phyloP scores from a whole-genome alignment of 2,888 invertebrate species.

The Orchesellides sinensis region DNA sequence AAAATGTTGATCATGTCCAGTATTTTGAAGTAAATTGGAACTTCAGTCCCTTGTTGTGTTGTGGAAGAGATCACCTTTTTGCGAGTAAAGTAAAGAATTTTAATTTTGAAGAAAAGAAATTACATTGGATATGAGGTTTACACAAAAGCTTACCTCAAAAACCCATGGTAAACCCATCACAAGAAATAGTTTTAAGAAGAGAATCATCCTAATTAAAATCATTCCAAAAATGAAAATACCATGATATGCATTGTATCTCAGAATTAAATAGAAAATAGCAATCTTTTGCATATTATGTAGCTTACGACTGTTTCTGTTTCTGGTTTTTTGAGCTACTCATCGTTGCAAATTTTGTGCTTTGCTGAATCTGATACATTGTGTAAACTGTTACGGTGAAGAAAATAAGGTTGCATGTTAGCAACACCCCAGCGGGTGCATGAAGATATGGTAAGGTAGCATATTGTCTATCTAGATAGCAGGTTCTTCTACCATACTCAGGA shows the following conservation, averaged over 20 bases:
- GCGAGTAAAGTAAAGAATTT: not conserved
- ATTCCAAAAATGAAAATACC: not conserved
- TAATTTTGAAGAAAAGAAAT: not conserved
- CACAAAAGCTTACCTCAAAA: constrained; percentile 56
- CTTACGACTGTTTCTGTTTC: constrained; percentile 72
- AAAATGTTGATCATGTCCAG: constrained; percentile 70
- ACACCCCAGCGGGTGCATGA: constrained; percentile 70
- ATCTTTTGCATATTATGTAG: too few species aligned
- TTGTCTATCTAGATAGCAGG: constrained; percentile 66
- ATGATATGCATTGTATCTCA: too few species aligned
- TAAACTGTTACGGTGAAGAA: constrained; percentile 70
- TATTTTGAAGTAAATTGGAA: constrained; percentile 69
- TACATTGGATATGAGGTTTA: not conserved
- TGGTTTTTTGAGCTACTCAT: constrained; percentile 69
- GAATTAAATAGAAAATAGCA: too few species aligned
- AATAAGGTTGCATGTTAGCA: constrained; percentile 67
- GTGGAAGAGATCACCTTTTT: constrained; percentile 68
- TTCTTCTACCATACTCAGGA: constrained; percentile 67
- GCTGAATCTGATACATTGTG: constrained; percentile 68
- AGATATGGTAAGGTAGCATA: constrained; percentile 68
- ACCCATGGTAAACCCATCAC: constrained; percentile 74
- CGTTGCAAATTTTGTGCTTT: constrained; percentile 72
- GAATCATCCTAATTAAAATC: constrained; percentile 53
- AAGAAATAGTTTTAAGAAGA: constrained; percentile 71
- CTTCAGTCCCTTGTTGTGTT: constrained; percentile 27